Evolutionary conservation across 2,113 vertebrate species (phyloP).

Genomic region (Grus americana): DNA sequence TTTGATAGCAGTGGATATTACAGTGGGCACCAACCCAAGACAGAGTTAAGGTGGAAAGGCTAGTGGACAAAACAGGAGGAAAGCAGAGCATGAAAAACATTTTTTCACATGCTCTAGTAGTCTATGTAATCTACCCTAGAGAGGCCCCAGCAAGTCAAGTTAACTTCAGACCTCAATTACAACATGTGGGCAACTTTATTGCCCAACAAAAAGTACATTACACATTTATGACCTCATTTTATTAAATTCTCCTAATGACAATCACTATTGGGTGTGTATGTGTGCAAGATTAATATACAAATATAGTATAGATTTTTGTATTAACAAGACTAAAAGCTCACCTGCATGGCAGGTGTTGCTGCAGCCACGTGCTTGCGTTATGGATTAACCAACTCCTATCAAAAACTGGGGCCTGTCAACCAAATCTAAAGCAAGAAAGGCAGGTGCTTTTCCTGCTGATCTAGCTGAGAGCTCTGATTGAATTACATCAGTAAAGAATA

Average conservation of each 20-base stretch:
- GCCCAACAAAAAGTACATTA: constrained; percentile 11
- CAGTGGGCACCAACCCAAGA: constrained; percentile 4
- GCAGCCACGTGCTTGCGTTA: constrained; percentile 34
- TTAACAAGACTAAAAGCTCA: constrained; percentile 44
- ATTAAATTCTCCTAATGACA: not conserved
- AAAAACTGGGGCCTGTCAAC: not conserved
- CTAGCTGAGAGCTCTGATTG: constrained; percentile 5
- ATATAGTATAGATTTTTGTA: not conserved
- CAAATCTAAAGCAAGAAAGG: constrained; percentile 29
- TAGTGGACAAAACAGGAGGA: not conserved
- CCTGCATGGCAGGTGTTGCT: constrained; percentile 68
- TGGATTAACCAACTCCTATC: constrained; percentile 62
- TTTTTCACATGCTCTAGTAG: not conserved
- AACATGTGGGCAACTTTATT: constrained; percentile 11
- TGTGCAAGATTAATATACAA: not conserved
- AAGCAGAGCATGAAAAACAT: not conserved
- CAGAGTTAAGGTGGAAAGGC: not conserved
- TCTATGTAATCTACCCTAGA: not conserved
- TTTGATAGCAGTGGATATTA: constrained; percentile 1
- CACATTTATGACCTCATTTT: constrained; percentile 12
- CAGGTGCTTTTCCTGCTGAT: constrained; percentile 54
- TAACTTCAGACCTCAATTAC: constrained; percentile 18
- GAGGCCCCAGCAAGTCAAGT: constrained; percentile 6
- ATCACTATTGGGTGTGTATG: not conserved
- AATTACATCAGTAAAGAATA: constrained; percentile 61